Base-by-base conservation (phyloP, 2,888 invertebrate species). In the Cyclophora albipunctata region DNA sequence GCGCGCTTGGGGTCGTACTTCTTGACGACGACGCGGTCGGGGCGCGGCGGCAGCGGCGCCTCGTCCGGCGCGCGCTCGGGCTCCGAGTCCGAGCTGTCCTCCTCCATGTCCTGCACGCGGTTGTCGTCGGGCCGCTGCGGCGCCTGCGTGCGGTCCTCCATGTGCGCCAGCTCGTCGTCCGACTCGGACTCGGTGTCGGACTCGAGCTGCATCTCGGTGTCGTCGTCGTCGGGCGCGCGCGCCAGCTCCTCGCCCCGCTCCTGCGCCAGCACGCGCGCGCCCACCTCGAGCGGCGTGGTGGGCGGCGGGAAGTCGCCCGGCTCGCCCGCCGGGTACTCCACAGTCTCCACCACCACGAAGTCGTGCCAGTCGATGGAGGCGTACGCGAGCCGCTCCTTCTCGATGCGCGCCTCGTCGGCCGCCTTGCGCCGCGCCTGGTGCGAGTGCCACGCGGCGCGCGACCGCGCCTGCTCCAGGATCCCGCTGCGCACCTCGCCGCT, bases 361-460 rank as follows among this genome's bases (percentile, higher is more conserved):
- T 99, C 99, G 77, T 99, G 99, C 99, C 99, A 99, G 78, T 99
- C 99, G 58, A 99, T 98, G 71, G 97, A 97, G 0, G 98, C 98
- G 77, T 99, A 99, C 0, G 96, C 96, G 35, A 96, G 92, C 75
- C 99, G 91, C 80, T 99, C 99, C 55, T 95, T 93, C 79, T 99
- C 99, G 5, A 96, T 90, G 68, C 97, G 96, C 58, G 98, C 98
- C 72, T 99, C 98, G 73, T 98, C 98, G 52, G 95, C 94, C 0
- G 96, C 94, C 58, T 94, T 94, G 68, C 98, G 96, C 0, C 96
- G 93, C 67, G 98, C 98, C 78, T 98, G 97, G 76, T 98, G 97
- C 46, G 95, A 94, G 51, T 97, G 93, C 98, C 99, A 99, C 58
- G 98, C 98, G 0, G 99, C 96, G 3, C 99, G 92, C 73, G 98